These are phyloP conservation scores for Centruroides sculpturatus DNA, from an alignment of 1,140 invertebrate species.

Conservation along the genomic window DNA sequence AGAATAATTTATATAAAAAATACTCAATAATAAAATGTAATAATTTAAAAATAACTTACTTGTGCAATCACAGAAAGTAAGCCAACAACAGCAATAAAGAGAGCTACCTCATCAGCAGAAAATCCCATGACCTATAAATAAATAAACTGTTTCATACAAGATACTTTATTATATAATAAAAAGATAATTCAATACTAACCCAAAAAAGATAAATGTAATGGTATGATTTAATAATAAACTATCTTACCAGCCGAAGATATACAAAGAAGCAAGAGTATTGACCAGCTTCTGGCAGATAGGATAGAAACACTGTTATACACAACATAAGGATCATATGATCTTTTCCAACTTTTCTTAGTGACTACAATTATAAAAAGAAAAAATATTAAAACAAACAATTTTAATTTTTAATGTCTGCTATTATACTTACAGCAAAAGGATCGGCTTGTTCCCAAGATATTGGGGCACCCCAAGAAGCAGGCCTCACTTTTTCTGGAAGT, in stretches of 20 bases:
- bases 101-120: constrained; percentile 81
- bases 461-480: constrained; percentile 58
- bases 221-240: constrained; percentile 37
- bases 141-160: constrained; percentile 57
- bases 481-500: constrained; percentile 79
- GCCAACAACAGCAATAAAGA: constrained; percentile 95
- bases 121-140: constrained; percentile 75
- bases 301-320: constrained; percentile 92
- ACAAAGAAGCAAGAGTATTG: constrained; percentile 99
- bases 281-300: constrained; percentile 92
- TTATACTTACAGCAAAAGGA: constrained; percentile 67
- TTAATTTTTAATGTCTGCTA: too few species aligned
- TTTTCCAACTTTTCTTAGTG: constrained; percentile 82
- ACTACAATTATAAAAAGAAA: constrained; percentile 31
- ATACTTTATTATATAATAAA: constrained; percentile 54
- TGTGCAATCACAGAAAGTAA: constrained; percentile 92
- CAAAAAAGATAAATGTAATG: constrained; percentile 91
- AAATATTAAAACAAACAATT: too few species aligned
- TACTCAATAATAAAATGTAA: neutral
- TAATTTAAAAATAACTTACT: constrained; percentile 22
- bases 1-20: neutral
- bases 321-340: constrained; percentile 93
- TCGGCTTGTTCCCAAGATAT: constrained; percentile 90
- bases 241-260: constrained; percentile 91
- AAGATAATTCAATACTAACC: constrained; percentile 62